Evolutionary conservation across 1,140 invertebrate species (phyloP).

Genomic region (Matsumurasca onukii): DNA sequence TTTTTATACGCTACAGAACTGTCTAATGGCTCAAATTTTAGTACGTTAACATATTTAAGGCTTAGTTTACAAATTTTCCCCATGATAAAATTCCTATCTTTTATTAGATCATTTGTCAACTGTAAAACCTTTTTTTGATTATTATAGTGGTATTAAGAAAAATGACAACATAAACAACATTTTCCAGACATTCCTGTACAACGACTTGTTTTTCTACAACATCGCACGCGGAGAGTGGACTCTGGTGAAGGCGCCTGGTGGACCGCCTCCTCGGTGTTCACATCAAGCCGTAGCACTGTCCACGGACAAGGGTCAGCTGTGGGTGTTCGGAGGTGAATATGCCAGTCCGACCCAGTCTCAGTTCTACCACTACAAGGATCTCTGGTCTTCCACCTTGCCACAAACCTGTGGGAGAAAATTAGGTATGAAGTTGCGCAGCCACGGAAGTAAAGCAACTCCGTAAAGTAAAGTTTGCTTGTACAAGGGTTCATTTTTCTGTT

Average conservation of each 20-base stretch:
- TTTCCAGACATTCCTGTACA: conserved; percentile 79
- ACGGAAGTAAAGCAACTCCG: no score
- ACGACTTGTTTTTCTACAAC: conserved; percentile 84
- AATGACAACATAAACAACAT: no score
- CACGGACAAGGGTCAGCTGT: conserved; percentile 71
- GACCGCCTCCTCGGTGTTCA: conserved; percentile 81
- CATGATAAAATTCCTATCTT: no score
- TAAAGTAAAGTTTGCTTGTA: conserved; percentile 1
- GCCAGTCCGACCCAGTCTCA: conserved; percentile 86
- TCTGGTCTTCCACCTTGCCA: conserved; percentile 81
- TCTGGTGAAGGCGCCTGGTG: conserved; percentile 72
- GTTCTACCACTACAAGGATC: conserved; percentile 92
- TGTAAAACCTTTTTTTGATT: no score
- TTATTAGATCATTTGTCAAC: no score
- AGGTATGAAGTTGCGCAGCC: no score
- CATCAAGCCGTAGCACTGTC: conserved; percentile 80
- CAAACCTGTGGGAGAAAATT: conserved; percentile 89
- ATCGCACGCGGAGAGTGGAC: conserved; percentile 79
- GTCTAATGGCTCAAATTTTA: no score
- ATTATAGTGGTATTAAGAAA: no score
- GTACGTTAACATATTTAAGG: no score
- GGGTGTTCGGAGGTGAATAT: conserved; percentile 94
- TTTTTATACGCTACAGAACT: no score
- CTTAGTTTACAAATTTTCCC: no score
- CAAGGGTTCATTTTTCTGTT: no score